Evolutionary conservation across 2,113 vertebrate species (phyloP).

Genomic region (Oxygymnocypris stewartii): DNA sequence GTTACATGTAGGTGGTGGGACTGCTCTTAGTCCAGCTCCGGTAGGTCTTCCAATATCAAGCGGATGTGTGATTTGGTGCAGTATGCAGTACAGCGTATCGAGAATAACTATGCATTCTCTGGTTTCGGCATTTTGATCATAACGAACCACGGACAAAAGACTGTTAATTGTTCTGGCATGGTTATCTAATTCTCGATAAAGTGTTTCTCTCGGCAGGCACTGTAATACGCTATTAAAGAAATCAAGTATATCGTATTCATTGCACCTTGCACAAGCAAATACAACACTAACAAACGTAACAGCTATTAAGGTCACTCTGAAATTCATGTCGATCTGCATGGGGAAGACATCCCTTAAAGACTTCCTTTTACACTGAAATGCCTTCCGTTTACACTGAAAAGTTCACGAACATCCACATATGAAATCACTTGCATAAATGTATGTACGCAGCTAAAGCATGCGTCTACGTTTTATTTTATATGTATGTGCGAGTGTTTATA

Average conservation of each 20-base stretch:
- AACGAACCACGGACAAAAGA: neutral
- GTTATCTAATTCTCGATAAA: neutral
- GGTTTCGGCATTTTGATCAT: neutral
- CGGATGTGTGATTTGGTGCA: neutral
- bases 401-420: neutral
- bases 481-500: neutral
- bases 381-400: neutral
- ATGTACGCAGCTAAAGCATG: neutral
- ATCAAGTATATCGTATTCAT: neutral
- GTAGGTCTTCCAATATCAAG: neutral
- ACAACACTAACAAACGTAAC: too few relatives aligned
- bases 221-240: neutral
- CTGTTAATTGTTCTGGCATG: conserved; percentile 5
- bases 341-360: too few relatives aligned
- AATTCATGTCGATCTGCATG: too few relatives aligned
- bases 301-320: too few relatives aligned
- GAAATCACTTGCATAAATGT: neutral
- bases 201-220: neutral
- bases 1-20: neutral
- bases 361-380: neutral
- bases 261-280: too few relatives aligned
- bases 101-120: neutral
- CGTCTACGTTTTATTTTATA: neutral
- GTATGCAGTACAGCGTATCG: neutral
- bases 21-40: neutral